These are phyloP conservation scores for Todiramphus chloris DNA, from an alignment of 2,113 vertebrate species.

Conservation along the genomic window DNA sequence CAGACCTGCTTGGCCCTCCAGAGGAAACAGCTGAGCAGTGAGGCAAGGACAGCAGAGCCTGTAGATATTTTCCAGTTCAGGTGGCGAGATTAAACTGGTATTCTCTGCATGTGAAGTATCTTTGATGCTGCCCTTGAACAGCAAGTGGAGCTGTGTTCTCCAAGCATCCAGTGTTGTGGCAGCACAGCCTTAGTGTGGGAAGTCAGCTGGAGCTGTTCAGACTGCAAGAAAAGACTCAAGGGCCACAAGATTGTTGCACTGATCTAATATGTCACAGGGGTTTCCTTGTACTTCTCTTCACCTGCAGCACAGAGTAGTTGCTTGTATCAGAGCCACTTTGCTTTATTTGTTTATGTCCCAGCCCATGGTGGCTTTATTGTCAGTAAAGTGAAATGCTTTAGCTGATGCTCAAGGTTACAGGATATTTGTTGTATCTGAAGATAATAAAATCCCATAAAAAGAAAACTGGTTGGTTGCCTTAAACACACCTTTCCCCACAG, in stretches of 20 bases:
- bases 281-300: background rate
- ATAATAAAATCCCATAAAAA: background rate
- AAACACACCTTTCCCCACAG: background rate
- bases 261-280: background rate
- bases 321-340: rapidly evolving
- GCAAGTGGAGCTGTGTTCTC: background rate
- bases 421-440: background rate
- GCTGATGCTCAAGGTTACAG: background rate
- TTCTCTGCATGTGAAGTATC: background rate
- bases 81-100: too few relatives aligned
- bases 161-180: background rate
- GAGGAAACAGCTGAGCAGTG: background rate
- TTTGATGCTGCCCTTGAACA: background rate
- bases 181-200: background rate
- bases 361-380: background rate
- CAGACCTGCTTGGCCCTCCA: background rate
- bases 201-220: background rate
- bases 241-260: background rate
- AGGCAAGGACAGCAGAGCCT: background rate
- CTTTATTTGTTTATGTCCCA: background rate
- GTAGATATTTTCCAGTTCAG: background rate
- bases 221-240: background rate
- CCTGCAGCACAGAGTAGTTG: background rate
- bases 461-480: background rate
- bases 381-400: background rate